Evolutionary conservation across 2,797 vertebrate species (phyloP), one percentile per base, ranked within the genome.

Genomic region (Tiaroga cobitis): DNA sequence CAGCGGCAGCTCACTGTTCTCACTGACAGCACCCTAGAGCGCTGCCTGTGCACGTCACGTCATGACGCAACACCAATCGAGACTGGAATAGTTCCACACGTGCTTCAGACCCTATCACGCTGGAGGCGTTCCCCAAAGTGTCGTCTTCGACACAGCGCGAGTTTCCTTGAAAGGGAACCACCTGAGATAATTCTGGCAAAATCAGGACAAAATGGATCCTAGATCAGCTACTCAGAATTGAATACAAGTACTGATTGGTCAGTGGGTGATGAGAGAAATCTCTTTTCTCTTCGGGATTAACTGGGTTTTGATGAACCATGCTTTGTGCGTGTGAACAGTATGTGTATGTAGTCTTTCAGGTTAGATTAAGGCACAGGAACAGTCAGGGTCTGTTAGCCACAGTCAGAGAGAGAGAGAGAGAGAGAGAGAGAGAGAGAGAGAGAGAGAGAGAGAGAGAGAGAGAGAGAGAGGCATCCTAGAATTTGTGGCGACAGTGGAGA

Each of bases 201-300:
- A 77, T 77, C 34, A 41, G 74, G 24, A 24, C 32, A 77, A 24
- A 56, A 43, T 63, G 54, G n/a, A 84, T 69, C 73, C 73, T 39
- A 67, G 61, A 83, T 32, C 73, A 56, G 63, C 63, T 68, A 59
- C 29, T 39, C 2, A 75, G 59, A 75, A 11, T 74, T 24, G 19
- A 67, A 88, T 67, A 73, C 39, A 39, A 68, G 39, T 37, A 54
- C 65, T 74, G 54, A 82, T 29, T 72, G n/a, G n/a, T 63, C 51
- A 61, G 65, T 37, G 29, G 67, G 85, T 84, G 82, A 86, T 84
- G 78, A 84, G 85, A 88, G 75, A 72, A 39, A 46, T 51, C 41
- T 49, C 29, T 74, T 83, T 65, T 77, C 51, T 70, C 69, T 85
- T 37, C 19, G 41, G 56, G 59, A 37, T 37, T 83, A 85, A 49